Evolutionary conservation across 2,113 vertebrate genomes (phyloP).

Genomic region (Trichomycterus rosablanca): DNA sequence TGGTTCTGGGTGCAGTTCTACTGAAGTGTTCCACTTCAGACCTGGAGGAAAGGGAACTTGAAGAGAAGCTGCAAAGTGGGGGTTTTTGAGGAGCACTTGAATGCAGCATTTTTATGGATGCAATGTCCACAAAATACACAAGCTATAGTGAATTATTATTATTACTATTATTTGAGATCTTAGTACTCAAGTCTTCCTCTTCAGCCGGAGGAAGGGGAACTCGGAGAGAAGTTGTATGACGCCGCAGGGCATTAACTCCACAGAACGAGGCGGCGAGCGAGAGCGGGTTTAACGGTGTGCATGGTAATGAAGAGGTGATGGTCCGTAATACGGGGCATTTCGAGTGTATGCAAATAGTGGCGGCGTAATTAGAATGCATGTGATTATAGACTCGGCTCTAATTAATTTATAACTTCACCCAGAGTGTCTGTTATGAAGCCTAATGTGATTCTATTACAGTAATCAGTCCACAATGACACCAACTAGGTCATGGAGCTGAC

Average conservation of each 20-base stretch:
- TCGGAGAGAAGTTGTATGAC: constrained; percentile 20
- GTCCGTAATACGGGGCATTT: constrained; percentile 58
- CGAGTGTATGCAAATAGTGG: constrained; percentile 72
- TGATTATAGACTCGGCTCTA: constrained; percentile 71
- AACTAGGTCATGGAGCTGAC: constrained; percentile 71
- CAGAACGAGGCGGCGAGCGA: constrained; percentile 3
- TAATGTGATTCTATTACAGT: constrained; percentile 79
- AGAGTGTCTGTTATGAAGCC: constrained; percentile 73
- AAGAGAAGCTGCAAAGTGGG: too few relatives aligned
- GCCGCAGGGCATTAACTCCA: constrained; percentile 14
- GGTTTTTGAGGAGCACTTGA: too few relatives aligned
- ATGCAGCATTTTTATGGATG: too few relatives aligned
- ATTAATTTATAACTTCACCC: constrained; percentile 80
- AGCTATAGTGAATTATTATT: too few relatives aligned
- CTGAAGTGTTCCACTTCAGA: too few relatives aligned
- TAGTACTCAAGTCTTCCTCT: constrained; percentile 19
- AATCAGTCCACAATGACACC: constrained; percentile 80
- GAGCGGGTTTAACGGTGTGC: constrained; percentile 42
- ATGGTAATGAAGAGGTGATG: constrained; percentile 55
- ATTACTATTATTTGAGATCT: too few relatives aligned
- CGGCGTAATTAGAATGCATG: constrained; percentile 77
- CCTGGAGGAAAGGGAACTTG: too few relatives aligned
- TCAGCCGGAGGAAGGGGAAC: constrained; percentile 13
- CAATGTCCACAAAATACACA: too few relatives aligned
- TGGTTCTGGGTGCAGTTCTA: too few relatives aligned